phyloP scores from a whole-genome alignment of 2,797 vertebrate species.

The Protonibea diacanthus region DNA sequence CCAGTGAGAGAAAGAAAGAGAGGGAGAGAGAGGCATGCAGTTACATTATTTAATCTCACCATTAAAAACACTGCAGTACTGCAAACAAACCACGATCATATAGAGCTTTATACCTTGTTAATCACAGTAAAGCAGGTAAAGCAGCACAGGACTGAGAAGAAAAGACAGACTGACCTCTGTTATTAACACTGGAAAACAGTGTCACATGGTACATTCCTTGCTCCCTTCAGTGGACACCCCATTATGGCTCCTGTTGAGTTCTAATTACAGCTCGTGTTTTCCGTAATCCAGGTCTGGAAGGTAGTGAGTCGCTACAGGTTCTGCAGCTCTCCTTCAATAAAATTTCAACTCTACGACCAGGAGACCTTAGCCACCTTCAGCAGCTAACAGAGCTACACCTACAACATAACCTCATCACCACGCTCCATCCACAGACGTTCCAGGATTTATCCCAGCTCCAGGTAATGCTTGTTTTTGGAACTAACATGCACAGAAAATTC shows the following conservation, averaged over 20 bases:
- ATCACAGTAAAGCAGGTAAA: slow-evolving; percentile 22
- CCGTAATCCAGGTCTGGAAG: slow-evolving; percentile 74
- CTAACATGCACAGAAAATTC: neutral
- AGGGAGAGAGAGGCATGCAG: neutral
- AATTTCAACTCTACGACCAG: slow-evolving; percentile 80
- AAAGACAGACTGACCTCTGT: slow-evolving; percentile 10
- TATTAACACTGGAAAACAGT: slow-evolving; percentile 32
- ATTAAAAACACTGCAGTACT: slow-evolving; percentile 1
- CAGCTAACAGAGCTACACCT: slow-evolving; percentile 87
- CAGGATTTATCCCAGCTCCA: slow-evolving; percentile 84
- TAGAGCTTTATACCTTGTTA: slow-evolving; percentile 1
- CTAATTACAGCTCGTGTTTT: slow-evolving; percentile 39
- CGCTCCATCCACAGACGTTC: slow-evolving; percentile 87
- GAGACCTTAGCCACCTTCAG: slow-evolving; percentile 84
- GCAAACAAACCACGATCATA: neutral
- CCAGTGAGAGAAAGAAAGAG: neutral
- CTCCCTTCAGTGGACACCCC: neutral
- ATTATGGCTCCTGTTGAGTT: slow-evolving; percentile 15
- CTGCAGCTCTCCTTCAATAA: slow-evolving; percentile 88
- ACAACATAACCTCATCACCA: slow-evolving; percentile 87
- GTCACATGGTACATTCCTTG: slow-evolving; percentile 7
- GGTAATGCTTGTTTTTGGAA: slow-evolving; percentile 75
- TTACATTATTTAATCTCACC: slow-evolving; percentile 7
- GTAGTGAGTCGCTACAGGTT: slow-evolving; percentile 78
- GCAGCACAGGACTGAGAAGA: slow-evolving; percentile 11